Percentiles rank a stretch among this genome's conserved stretches.
Evolutionary conservation across 2,888 invertebrate genomes (phyloP).

Genomic region (Eledona agricola): DNA sequence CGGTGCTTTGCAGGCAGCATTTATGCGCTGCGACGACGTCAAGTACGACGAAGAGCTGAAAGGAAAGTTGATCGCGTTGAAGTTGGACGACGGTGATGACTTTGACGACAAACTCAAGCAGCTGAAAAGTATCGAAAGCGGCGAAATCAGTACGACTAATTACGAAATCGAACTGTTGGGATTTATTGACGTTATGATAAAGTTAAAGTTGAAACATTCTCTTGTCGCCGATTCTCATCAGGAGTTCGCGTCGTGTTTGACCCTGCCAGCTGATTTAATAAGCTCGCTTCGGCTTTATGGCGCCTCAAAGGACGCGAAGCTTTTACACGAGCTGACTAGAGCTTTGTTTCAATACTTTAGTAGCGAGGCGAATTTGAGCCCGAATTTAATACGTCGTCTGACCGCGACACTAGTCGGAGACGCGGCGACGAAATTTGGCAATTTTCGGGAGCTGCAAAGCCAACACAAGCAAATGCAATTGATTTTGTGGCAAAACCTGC

Average conservation of each 20-base stretch:
- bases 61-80: conserved; percentile 2
- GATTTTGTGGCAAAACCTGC: conserved; percentile 71
- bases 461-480: conserved; percentile 65
- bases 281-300: background rate
- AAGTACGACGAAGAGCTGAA: background rate
- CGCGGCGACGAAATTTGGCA: conserved; percentile 62
- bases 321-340: conserved; percentile 4
- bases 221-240: background rate
- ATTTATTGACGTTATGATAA: conserved; percentile 50
- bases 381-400: conserved; percentile 1
- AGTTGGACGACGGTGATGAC: background rate
- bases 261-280: conserved; percentile 8
- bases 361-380: background rate
- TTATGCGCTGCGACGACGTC: no score
- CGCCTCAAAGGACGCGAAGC: background rate
- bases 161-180: conserved; percentile 49
- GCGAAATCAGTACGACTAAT: conserved; percentile 31
- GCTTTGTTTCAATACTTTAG: conserved; percentile 3
- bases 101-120: background rate
- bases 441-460: conserved; percentile 63
- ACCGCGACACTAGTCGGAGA: conserved; percentile 4
- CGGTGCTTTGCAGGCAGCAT: no score
- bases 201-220: conserved; percentile 36
- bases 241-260: conserved; percentile 5
- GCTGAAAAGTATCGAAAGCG: conserved; percentile 8